Evolutionary conservation across 1,140 invertebrate species (phyloP).

Genomic region (Drosophila nebulosa): DNA sequence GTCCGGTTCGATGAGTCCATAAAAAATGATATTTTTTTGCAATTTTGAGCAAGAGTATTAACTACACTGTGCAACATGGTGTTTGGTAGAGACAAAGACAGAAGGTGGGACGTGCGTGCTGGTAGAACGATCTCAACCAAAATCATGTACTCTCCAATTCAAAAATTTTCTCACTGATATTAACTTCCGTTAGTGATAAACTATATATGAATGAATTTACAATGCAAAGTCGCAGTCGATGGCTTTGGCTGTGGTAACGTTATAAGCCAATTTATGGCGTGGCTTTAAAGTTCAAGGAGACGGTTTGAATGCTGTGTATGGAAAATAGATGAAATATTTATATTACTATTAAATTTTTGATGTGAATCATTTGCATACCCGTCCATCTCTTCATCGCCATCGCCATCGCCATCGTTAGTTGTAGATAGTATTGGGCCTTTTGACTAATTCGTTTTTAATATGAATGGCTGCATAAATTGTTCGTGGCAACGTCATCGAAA

Average conservation of each 20-base stretch:
- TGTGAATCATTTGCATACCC: slow-evolving; percentile 1
- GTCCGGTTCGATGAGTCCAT: slow-evolving; percentile 5
- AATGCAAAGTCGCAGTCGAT: not conserved
- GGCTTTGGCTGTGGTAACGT: not conserved
- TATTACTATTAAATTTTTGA: not conserved
- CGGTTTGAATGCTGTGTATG: not conserved
- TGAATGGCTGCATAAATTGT: slow-evolving; percentile 27
- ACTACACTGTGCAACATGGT: not conserved
- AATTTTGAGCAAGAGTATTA: not conserved
- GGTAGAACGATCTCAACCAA: not conserved
- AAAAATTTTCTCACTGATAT: slow-evolving; percentile 1
- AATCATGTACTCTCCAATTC: no score
- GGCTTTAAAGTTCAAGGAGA: slow-evolving; percentile 59
- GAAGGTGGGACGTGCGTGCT: no score
- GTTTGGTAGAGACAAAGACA: not conserved
- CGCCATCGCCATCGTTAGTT: not conserved
- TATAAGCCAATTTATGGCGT: slow-evolving; percentile 20
- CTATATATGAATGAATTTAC: slow-evolving; percentile 7
- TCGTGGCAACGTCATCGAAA: slow-evolving; percentile 9
- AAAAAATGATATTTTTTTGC: not conserved
- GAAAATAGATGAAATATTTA: not conserved
- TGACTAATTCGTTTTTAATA: slow-evolving; percentile 55
- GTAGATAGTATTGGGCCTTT: slow-evolving; percentile 1
- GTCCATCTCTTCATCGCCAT: not conserved
- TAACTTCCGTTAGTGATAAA: slow-evolving; percentile 3